Conservation (phyloP, 2,113 vertebrate genomes). For the Trochalopteron elliotii region DNA sequence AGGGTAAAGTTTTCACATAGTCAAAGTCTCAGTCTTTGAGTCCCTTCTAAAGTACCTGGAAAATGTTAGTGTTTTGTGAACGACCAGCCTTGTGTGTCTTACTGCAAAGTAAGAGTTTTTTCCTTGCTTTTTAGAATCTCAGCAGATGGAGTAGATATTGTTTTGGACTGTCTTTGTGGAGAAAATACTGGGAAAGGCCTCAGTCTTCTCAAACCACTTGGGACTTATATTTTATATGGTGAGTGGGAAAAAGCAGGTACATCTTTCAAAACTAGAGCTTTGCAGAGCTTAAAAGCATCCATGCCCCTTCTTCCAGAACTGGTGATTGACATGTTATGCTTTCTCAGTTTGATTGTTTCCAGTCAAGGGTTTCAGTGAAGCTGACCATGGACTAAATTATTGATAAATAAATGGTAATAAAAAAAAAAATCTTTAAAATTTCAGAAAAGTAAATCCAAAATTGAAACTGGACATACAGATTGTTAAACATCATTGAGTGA, state of each 20-base stretch:
- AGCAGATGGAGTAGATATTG: constrained; percentile 93
- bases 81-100: neutral
- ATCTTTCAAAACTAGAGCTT: neutral
- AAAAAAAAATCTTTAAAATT: neutral
- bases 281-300: neutral
- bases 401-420: neutral
- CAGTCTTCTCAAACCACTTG: constrained; percentile 91
- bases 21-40: neutral
- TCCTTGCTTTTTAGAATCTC: constrained; percentile 82
- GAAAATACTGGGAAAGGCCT: constrained; percentile 97
- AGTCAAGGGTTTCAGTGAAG: neutral
- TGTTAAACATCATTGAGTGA: neutral
- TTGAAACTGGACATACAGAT: neutral
- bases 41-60: neutral
- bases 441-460: neutral
- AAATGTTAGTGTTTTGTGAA: neutral
- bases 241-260: constrained; percentile 36
- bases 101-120: neutral
- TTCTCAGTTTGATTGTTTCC: neutral
- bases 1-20: neutral
- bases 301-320: neutral
- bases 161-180: constrained; percentile 94
- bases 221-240: constrained; percentile 98
- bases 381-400: neutral
- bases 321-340: neutral